Evolutionary conservation across 1,140 invertebrate genomes (phyloP).

Genomic region (Ostrea edulis): DNA sequence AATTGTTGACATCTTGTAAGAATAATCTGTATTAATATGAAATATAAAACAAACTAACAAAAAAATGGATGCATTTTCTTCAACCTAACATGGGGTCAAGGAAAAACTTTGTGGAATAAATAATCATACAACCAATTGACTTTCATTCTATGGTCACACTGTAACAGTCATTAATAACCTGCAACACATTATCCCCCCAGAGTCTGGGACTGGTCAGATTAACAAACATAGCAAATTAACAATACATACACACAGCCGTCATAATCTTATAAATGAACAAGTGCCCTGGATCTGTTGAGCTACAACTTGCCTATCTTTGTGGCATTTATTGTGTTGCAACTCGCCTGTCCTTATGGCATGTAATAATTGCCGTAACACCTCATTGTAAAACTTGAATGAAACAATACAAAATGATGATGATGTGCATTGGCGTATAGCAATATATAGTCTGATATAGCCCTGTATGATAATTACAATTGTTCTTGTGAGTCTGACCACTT

Average conservation of each 20-base stretch:
- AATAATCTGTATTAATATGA: not conserved
- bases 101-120: slow-evolving; percentile 13
- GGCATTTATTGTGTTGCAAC: too few species aligned
- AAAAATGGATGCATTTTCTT: not conserved
- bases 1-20: not conserved
- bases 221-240: slow-evolving; percentile 25
- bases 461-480: not conserved
- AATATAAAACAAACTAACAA: not conserved
- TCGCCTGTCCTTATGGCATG: too few species aligned
- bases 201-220: slow-evolving; percentile 10
- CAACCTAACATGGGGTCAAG: not conserved
- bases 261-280: not conserved
- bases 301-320: too few species aligned
- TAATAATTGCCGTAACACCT: not conserved
- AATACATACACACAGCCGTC: not conserved
- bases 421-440: not conserved
- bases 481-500: not conserved
- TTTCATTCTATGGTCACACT: not conserved
- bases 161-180: not conserved
- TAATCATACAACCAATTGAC: slow-evolving; percentile 3
- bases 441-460: not conserved
- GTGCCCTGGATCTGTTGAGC: too few species aligned
- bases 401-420: not conserved
- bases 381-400: not conserved
- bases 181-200: not conserved